Evolutionary conservation across 1,140 invertebrate species (phyloP), one percentile per base, ranked within the genome.

Genomic region (Drosophila erecta): DNA sequence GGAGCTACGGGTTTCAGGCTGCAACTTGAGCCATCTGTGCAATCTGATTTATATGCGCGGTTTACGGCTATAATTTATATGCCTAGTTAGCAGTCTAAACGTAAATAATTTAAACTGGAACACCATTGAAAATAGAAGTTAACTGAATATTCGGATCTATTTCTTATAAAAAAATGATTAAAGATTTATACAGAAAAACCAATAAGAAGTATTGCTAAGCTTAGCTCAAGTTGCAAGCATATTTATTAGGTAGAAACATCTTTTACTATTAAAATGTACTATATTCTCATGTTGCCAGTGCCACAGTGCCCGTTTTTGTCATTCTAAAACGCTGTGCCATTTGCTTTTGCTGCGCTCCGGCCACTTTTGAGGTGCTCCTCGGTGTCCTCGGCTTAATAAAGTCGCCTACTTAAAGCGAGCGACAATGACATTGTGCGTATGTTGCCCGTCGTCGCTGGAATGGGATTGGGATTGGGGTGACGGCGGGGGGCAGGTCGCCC

Each of bases 331-430:
- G 57, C 59, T 66, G 43, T 72, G 74, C 38, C 56, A 46, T 80
- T 51, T 72, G 30, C 33, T 73, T 79, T 73, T 70, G 40, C 58
- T 55, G 75, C 43, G 51, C 51, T 38, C 30, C 61, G 65, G 41
- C 47, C 54, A 76, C 74, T 60, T 54, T 50, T 15, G n/a, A 47
- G 67, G 64, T 71, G 47, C 56, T 43, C 47, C 38, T 57, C 55
- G 46, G 55, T 67, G 79, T 87, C 76, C 72, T 89, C 79, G 85
- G 72, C 84, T 89, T 87, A 87, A 89, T 87, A 84, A 87, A 89
- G 80, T 87, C 85, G 67, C 76, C 79, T 89, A 84, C 84, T 87
- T 90, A 89, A 79, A 78, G 66, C 72, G 44, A 72, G 78, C 72
- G 79, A 89, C 84, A 89, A 87, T 89, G 66, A 84, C 81, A 69